phyloP scores from a whole-genome alignment of 2,888 invertebrate species.

The Ligdia adustata region DNA sequence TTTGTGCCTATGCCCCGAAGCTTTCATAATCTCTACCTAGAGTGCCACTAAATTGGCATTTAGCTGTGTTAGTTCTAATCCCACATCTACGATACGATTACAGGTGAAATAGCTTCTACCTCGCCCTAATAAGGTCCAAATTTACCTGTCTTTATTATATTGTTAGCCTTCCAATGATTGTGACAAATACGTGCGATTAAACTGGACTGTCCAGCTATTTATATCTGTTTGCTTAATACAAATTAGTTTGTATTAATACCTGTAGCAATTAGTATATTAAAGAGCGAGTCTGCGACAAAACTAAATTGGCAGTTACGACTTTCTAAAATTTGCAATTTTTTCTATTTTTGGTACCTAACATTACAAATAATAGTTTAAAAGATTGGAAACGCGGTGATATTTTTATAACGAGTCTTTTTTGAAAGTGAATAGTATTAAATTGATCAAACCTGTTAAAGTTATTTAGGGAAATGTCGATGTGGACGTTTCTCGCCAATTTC shows the following conservation, averaged over 20 bases:
- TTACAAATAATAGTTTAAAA: too few relatives aligned
- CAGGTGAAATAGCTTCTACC: not conserved
- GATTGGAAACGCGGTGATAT: too few relatives aligned
- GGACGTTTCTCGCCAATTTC: too few relatives aligned
- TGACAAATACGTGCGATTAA: constrained; percentile 6
- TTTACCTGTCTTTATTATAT: not conserved
- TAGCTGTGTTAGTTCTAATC: constrained; percentile 10
- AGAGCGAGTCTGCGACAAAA: too few relatives aligned
- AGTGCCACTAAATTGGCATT: constrained; percentile 13
- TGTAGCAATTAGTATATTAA: too few relatives aligned
- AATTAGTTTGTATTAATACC: not conserved
- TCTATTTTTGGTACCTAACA: too few relatives aligned
- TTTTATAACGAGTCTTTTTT: too few relatives aligned
- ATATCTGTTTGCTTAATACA: not conserved
- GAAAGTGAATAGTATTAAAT: too few relatives aligned
- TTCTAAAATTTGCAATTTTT: too few relatives aligned
- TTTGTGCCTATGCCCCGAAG: constrained; percentile 1
- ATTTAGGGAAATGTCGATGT: too few relatives aligned
- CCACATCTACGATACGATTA: not conserved
- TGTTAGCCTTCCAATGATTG: not conserved
- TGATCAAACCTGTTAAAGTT: too few relatives aligned
- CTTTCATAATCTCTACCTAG: constrained; percentile 14
- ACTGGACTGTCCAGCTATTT: not conserved
- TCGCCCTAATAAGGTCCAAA: not conserved
- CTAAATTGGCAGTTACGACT: too few relatives aligned